A percentile compares a stretch with the other conserved stretches of the same genome.
phyloP scores from a whole-genome alignment of 1,140 invertebrate genomes.

The Heliothis virescens region DNA sequence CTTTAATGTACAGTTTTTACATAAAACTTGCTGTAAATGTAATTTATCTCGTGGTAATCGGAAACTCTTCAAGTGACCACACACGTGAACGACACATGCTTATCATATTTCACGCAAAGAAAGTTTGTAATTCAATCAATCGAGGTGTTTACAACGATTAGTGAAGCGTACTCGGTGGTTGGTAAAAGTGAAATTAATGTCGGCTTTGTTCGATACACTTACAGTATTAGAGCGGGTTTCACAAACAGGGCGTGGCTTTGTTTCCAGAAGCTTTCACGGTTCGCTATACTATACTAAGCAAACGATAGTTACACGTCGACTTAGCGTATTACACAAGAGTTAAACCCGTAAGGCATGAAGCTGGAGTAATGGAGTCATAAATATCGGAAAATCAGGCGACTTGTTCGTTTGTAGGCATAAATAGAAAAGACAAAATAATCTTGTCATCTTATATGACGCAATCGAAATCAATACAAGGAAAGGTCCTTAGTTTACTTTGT shows the following conservation, averaged over 20 bases:
- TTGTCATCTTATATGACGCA: conserved; percentile 12
- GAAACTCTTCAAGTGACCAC: not conserved
- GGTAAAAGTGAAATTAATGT: conserved; percentile 74
- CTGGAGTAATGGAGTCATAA: not conserved
- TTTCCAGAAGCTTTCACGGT: conserved; percentile 24
- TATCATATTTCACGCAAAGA: conserved; percentile 54
- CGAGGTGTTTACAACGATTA: conserved; percentile 67
- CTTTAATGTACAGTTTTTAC: not conserved
- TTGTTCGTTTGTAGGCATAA: not conserved
- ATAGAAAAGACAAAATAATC: conserved; percentile 22
- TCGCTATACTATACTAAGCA: conserved; percentile 2
- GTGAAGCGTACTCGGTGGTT: conserved; percentile 64
- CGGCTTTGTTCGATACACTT: conserved; percentile 50
- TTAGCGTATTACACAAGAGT: conserved; percentile 4
- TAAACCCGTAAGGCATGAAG: not conserved
- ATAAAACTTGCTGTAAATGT: not conserved
- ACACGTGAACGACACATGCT: conserved; percentile 6
- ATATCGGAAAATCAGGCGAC: no score
- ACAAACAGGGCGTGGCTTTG: conserved; percentile 47
- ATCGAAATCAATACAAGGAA: conserved; percentile 23
- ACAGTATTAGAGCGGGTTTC: conserved; percentile 54
- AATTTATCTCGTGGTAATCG: not conserved
- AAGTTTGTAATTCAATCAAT: conserved; percentile 68
- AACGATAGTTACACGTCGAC: conserved; percentile 4
- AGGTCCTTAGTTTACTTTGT: not conserved